Evolutionary conservation across 2,888 invertebrate genomes (phyloP), one percentile per base, ranked within the genome.

Genomic region (Temnothorax rugatulus): DNA sequence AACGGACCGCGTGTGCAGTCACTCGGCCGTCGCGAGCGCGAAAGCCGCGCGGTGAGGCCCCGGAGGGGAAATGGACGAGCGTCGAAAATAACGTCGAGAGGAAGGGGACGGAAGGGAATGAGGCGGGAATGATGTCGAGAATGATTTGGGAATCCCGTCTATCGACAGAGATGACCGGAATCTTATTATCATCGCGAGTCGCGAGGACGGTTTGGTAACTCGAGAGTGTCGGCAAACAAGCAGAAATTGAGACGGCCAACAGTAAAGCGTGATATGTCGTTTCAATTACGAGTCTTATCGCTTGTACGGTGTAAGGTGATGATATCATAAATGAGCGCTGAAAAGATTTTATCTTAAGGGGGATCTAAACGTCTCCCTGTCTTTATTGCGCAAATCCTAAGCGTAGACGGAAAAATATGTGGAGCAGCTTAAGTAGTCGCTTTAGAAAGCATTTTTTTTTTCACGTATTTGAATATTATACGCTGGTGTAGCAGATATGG

Each of bases 1-100:
- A 92, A 92, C 90, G 90, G 86, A 68, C 50, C 52, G 77, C 68
- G 54, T 38, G 54, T 47, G 52, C 50, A 38, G 41, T 64, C 29
- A 9, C 41, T 38, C 82, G 75, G 61, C 18, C 41, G 63, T 68
- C 69, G 77, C 57, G 52, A 52, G 38, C 44, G 13, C 79, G 52
- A 82, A 34, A 68, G 11, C 18, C 47, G 15, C 5, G 54, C 7
- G 4, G 47, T 38, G 76, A 7, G 50, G 21, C n/a, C 47, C 47
- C 34, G 11, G 50, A 76, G 52, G 66, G 64, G 54, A 54, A 77
- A 50, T 13, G 21, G 21, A 13, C 76, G 54, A 38, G 54, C 54
- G 13, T 25, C 69, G 57, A 69, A 77, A 77, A 69, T 69, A 74
- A 81, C 81, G 47, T 21, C 50, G 75, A 52, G 47, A 50, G 34